phyloP scores from a whole-genome alignment of 2,797 vertebrate genomes.

The Catharus ustulatus region DNA sequence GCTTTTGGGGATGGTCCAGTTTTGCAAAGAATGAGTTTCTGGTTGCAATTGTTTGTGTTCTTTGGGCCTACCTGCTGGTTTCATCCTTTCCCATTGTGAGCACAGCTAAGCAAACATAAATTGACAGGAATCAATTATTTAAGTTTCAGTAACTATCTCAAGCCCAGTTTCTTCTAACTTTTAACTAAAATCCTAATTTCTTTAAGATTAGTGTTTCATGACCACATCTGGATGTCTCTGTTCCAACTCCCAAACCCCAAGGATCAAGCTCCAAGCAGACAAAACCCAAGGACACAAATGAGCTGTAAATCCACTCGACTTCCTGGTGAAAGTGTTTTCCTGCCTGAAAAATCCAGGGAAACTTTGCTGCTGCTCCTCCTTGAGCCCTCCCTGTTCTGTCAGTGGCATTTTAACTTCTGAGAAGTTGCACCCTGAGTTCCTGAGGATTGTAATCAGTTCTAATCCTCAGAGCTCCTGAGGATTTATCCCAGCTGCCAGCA shows the following conservation, averaged over 20 bases:
- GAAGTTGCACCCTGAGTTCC: background rate
- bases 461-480: background rate
- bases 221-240: background rate
- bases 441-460: background rate
- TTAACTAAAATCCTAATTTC: too few species aligned
- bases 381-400: fast-evolving
- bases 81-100: too few species aligned
- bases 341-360: background rate
- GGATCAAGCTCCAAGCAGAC: background rate
- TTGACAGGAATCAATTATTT: too few species aligned
- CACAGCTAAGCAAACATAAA: too few species aligned
- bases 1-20: too few species aligned
- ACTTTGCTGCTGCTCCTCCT: background rate
- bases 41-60: too few species aligned
- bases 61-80: too few species aligned
- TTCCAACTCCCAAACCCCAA: background rate
- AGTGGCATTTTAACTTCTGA: background rate
- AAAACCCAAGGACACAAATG: fast-evolving
- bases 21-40: too few species aligned
- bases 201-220: too few species aligned
- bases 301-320: background rate
- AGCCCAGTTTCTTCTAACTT: too few species aligned
- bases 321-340: background rate
- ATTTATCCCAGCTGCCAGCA: background rate
- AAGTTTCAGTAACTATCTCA: too few species aligned